A percentile compares a stretch with the other conserved stretches of the same genome.
phyloP scores from a whole-genome alignment of 2,113 vertebrate species.

The Empidonax alnorum region DNA sequence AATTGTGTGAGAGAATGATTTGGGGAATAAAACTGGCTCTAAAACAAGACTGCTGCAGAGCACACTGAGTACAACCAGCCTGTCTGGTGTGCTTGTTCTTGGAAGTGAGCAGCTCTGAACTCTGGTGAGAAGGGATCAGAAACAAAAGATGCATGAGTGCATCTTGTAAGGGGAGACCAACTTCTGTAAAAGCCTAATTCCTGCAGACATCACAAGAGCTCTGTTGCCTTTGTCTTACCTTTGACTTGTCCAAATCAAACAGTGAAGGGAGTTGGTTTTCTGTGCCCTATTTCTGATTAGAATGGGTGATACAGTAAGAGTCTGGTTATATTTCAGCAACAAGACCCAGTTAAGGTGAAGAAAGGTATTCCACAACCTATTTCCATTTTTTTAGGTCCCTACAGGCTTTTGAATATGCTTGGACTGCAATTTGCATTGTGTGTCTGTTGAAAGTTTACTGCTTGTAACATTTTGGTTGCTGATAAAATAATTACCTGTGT shows the following conservation, averaged over 20 bases:
- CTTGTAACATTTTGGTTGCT: neutral
- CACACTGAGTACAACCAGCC: neutral
- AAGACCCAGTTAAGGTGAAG: neutral
- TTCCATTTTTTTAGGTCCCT: neutral
- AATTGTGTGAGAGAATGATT: neutral
- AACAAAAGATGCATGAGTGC: neutral
- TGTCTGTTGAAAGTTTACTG: neutral
- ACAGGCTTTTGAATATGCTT: neutral
- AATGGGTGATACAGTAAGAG: neutral
- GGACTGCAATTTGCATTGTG: neutral
- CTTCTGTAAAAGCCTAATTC: neutral
- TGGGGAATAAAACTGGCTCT: neutral
- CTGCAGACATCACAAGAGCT: neutral
- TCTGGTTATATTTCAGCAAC: neutral
- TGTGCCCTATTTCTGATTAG: neutral
- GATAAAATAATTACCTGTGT: neutral
- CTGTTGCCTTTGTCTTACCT: neutral
- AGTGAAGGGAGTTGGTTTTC: neutral
- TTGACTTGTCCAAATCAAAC: neutral
- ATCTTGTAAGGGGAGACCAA: neutral
- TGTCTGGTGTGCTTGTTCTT: neutral
- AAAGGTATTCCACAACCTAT: neutral
- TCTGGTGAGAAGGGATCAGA: neutral
- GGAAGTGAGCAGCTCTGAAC: accelerated
- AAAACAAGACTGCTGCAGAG: neutral